Evolutionary conservation across 2,113 vertebrate genomes (phyloP).

Genomic region (Hipposideros armiger): DNA sequence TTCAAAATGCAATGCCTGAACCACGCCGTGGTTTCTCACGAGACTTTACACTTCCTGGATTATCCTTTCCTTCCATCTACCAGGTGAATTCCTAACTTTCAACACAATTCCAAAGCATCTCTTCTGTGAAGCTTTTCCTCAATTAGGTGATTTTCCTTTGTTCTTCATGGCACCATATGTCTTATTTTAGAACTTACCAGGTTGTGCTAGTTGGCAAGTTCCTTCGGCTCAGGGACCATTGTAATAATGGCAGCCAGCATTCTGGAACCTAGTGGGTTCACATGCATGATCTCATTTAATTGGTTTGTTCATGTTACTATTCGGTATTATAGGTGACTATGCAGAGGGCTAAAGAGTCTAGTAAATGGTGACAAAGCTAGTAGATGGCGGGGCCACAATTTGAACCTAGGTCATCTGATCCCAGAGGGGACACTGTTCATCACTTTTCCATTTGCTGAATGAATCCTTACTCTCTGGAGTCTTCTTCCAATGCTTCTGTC

Average conservation of each 20-base stretch:
- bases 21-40: background rate
- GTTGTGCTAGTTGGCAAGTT: background rate
- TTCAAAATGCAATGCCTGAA: background rate
- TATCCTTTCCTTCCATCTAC: background rate
- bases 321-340: background rate
- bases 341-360: background rate
- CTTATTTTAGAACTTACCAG: background rate
- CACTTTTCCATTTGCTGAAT: background rate
- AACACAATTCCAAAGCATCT: background rate
- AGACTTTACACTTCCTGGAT: background rate
- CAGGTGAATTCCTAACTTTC: background rate
- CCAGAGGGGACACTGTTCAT: background rate
- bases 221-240: background rate
- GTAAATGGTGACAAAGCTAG: too few species aligned
- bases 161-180: background rate
- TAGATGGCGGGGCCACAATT: background rate
- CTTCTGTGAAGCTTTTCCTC: background rate
- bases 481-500: background rate
- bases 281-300: background rate
- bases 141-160: background rate
- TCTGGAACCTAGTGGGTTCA: background rate
- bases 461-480: background rate
- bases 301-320: background rate
- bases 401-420: background rate
- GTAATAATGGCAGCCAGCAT: background rate